Evolutionary conservation across 2,888 invertebrate species (phyloP).

Genomic region (Acleris literana): DNA sequence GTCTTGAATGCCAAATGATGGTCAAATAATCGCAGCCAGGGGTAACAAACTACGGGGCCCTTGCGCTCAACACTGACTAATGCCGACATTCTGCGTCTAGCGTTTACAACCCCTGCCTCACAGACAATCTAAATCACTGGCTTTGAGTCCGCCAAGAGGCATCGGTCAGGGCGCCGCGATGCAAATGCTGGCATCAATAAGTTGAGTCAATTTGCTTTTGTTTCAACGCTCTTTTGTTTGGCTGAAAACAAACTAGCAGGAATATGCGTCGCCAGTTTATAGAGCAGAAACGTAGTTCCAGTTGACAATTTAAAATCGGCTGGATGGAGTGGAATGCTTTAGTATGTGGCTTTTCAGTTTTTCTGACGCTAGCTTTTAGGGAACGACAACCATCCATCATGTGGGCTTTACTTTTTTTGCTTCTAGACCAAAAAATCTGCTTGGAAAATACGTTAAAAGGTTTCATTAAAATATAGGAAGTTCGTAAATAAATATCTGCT

Average conservation of each 20-base stretch:
- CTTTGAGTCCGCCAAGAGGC: slow-evolving; percentile 48
- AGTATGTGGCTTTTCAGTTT: slow-evolving; percentile 7
- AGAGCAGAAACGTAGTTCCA: slow-evolving; percentile 17
- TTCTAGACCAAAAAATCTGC: neutral
- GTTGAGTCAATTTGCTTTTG: slow-evolving; percentile 16
- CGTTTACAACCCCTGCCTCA: slow-evolving; percentile 44
- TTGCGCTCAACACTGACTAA: slow-evolving; percentile 56
- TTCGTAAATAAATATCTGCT: too few species aligned
- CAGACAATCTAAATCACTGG: slow-evolving; percentile 61
- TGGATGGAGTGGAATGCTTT: slow-evolving; percentile 22
- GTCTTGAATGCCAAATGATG: slow-evolving; percentile 59
- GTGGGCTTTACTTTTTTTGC: slow-evolving; percentile 21
- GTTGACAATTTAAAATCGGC: slow-evolving; percentile 13
- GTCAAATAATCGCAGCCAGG: slow-evolving; percentile 65
- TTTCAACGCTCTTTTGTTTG: slow-evolving; percentile 9
- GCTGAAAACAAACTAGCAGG: slow-evolving; percentile 15
- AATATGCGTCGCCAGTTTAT: slow-evolving; percentile 10
- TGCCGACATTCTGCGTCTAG: slow-evolving; percentile 51
- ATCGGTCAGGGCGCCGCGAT: slow-evolving; percentile 35
- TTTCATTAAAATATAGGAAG: too few species aligned
- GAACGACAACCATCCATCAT: slow-evolving; percentile 7
- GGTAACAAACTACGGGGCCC: slow-evolving; percentile 59
- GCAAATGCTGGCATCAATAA: slow-evolving; percentile 34
- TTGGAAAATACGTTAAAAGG: neutral
- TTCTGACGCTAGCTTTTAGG: slow-evolving; percentile 17